Evolutionary conservation across 2,888 invertebrate species (phyloP).

Genomic region (Drosophila maculinotata): DNA sequence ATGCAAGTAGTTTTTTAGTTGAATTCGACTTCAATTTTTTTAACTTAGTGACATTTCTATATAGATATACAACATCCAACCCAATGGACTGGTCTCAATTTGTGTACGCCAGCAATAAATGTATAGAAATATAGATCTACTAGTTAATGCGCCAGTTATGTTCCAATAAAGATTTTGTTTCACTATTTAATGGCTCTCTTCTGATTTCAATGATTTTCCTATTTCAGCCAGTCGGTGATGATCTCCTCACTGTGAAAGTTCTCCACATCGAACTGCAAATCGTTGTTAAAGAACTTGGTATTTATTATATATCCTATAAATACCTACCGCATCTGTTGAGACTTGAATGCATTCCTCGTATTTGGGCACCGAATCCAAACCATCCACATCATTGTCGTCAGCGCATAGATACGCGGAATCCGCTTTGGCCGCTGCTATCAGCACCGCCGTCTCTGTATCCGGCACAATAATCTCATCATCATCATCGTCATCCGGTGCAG

Average conservation of each 20-base stretch:
- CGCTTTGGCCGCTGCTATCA: conserved; percentile 73
- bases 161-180: conserved; percentile 59
- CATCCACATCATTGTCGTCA: conserved; percentile 43
- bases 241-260: conserved; percentile 83
- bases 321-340: conserved; percentile 69
- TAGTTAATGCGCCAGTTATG: conserved; percentile 55
- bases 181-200: conserved; percentile 13
- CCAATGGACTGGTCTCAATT: conserved; percentile 56
- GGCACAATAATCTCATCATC: conserved; percentile 30
- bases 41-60: conserved; percentile 39
- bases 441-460: conserved; percentile 65
- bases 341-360: conserved; percentile 65
- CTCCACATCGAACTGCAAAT: conserved; percentile 80
- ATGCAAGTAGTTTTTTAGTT: conserved; percentile 55
- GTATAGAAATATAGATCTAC: conserved; percentile 34
- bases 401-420: conserved; percentile 52
- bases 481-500: conserved; percentile 7
- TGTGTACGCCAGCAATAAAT: conserved; percentile 56
- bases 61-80: conserved; percentile 21
- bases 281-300: not conserved
- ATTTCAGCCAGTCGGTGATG: conserved; percentile 82
- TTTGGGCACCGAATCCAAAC: conserved; percentile 42
- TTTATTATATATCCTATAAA: not conserved
- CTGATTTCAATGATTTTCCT: not conserved
- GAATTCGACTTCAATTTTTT: conserved; percentile 24